A percentile compares a stretch with the other conserved stretches of the same genome.
These are phyloP conservation scores for Yponomeuta cagnagella DNA, from an alignment of 2,888 invertebrate genomes.

Conservation along the genomic window DNA sequence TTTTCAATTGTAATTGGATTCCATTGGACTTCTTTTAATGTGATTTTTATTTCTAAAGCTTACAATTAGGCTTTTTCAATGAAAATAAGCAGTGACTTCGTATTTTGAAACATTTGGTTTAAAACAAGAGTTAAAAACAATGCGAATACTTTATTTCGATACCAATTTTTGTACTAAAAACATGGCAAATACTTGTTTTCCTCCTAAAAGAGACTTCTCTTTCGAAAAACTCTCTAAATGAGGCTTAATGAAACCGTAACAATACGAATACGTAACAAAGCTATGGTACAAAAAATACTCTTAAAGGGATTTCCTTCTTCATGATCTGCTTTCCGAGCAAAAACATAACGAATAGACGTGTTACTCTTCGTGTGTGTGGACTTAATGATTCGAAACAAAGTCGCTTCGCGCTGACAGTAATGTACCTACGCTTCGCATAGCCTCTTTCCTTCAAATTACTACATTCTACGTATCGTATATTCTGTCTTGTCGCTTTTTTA, in stretches of 20 bases:
- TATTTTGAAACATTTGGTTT: too few relatives aligned
- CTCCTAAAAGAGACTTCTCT: too few relatives aligned
- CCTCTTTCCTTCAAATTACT: background rate
- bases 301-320: background rate
- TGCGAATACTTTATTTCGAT: too few relatives aligned
- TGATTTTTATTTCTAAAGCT: too few relatives aligned
- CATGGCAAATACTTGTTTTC: too few relatives aligned
- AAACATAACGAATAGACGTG: background rate
- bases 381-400: slow-evolving; percentile 3
- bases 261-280: background rate
- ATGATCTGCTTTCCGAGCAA: background rate
- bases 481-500: background rate
- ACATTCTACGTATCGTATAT: background rate
- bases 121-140: too few relatives aligned
- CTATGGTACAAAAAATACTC: background rate
- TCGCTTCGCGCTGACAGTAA: background rate
- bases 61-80: too few relatives aligned
- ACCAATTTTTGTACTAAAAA: too few relatives aligned
- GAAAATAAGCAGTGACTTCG: too few relatives aligned
- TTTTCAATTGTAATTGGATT: background rate
- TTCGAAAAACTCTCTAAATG: too few relatives aligned
- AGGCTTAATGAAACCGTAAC: background rate
- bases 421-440: background rate
- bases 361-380: background rate
- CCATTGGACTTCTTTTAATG: background rate